phyloP scores from a whole-genome alignment of 2,113 vertebrate species.

The Sinocyclocheilus rhinocerous region DNA sequence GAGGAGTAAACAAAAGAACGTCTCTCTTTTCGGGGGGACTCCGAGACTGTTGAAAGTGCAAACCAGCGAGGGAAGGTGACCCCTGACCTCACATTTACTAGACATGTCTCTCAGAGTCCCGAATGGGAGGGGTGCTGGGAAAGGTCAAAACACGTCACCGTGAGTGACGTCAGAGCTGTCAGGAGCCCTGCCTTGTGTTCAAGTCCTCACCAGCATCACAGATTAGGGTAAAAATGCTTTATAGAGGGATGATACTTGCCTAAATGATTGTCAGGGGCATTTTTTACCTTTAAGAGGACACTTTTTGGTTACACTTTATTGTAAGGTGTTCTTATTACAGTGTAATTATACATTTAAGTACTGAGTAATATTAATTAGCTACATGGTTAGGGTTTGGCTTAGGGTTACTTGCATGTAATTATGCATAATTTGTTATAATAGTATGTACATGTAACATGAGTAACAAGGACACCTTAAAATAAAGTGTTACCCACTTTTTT shows the following conservation, averaged over 20 bases:
- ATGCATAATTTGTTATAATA: too few relatives aligned
- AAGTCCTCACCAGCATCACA: background rate
- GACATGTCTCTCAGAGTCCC: slow-evolving; percentile 53
- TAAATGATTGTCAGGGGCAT: background rate
- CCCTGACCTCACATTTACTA: slow-evolving; percentile 73
- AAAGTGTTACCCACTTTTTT: too few relatives aligned
- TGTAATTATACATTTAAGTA: too few relatives aligned
- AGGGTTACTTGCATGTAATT: too few relatives aligned
- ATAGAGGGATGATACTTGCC: background rate
- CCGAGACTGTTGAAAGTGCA: slow-evolving; percentile 65
- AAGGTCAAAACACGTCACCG: slow-evolving; percentile 67
- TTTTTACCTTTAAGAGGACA: background rate
- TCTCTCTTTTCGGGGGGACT: slow-evolving; percentile 62
- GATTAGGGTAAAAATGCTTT: background rate
- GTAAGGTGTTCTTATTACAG: too few relatives aligned
- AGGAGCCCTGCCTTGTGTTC: background rate
- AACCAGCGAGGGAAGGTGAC: slow-evolving; percentile 71
- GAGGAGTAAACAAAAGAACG: slow-evolving; percentile 71
- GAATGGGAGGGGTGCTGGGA: slow-evolving; percentile 65
- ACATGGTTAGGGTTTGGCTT: too few relatives aligned
- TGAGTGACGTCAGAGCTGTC: slow-evolving; percentile 68
- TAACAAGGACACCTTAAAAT: too few relatives aligned
- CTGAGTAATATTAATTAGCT: too few relatives aligned
- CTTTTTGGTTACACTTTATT: background rate
- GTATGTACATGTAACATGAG: too few relatives aligned